These are phyloP conservation scores for Campylorhamphus procurvoides DNA, from an alignment of 2,113 vertebrate species.

Conservation along the genomic window DNA sequence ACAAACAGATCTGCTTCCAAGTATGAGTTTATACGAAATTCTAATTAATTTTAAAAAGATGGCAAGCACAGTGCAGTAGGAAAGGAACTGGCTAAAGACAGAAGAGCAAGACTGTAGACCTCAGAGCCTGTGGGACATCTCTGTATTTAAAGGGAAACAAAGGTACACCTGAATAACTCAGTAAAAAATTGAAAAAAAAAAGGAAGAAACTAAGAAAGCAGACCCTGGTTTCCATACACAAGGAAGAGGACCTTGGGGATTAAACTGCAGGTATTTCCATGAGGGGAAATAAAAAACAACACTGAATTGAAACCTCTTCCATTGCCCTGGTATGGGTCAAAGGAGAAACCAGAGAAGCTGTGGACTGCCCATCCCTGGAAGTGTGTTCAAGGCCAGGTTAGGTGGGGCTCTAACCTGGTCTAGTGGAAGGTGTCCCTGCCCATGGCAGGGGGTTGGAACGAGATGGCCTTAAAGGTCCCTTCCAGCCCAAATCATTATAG, in stretches of 20 bases:
- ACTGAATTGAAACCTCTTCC: background rate
- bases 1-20: background rate
- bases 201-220: background rate
- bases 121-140: background rate
- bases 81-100: background rate
- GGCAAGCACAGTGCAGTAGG: background rate
- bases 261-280: background rate
- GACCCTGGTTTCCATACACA: rapidly evolving
- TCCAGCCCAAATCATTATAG: background rate
- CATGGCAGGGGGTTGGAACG: background rate
- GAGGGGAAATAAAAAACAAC: background rate
- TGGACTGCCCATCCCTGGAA: background rate
- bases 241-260: background rate
- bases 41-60: background rate
- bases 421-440: background rate
- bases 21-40: background rate
- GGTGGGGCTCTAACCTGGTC: too few relatives aligned
- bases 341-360: background rate
- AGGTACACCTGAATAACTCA: background rate
- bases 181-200: background rate
- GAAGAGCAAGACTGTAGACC: background rate
- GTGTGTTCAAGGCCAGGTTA: background rate
- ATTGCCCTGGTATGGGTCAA: background rate
- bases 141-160: background rate
- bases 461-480: background rate